Percentiles rank a stretch among this genome's conserved stretches.
phyloP scores from a whole-genome alignment of 2,888 invertebrate genomes.

The Drosophila fulvimacula region DNA sequence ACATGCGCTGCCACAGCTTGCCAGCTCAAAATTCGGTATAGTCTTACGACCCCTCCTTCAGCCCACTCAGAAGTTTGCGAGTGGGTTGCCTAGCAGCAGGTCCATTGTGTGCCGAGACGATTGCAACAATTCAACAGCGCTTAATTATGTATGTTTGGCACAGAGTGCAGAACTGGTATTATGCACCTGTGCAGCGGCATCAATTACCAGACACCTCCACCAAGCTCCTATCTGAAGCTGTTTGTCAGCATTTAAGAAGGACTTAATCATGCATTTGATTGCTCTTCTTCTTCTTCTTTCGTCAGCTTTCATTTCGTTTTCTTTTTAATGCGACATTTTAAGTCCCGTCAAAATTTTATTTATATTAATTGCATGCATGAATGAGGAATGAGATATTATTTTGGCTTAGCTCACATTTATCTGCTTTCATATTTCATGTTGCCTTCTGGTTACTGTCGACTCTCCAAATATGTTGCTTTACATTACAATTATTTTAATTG shows the following conservation, averaged over 20 bases:
- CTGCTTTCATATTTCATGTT: not conserved
- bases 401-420: not conserved
- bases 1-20: conserved; percentile 38
- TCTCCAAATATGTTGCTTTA: not conserved
- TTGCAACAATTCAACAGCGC: conserved; percentile 29
- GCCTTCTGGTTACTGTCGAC: not conserved
- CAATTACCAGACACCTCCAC: conserved; percentile 47
- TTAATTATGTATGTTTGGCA: conserved; percentile 21
- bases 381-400: not conserved
- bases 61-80: conserved; percentile 18
- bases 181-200: conserved; percentile 21
- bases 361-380: not conserved
- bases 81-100: conserved; percentile 22
- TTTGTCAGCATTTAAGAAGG: not conserved
- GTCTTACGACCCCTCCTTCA: not conserved
- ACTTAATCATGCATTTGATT: not conserved
- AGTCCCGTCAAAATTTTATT: not conserved
- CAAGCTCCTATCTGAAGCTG: not conserved
- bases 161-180: conserved; percentile 49
- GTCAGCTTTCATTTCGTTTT: not conserved
- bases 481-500: conserved; percentile 7
- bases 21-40: conserved; percentile 21
- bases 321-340: not conserved
- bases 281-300: not conserved
- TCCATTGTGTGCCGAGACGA: conserved; percentile 59